phyloP scores from a whole-genome alignment of 2,797 vertebrate species.

The Halcyon smyrnensis region DNA sequence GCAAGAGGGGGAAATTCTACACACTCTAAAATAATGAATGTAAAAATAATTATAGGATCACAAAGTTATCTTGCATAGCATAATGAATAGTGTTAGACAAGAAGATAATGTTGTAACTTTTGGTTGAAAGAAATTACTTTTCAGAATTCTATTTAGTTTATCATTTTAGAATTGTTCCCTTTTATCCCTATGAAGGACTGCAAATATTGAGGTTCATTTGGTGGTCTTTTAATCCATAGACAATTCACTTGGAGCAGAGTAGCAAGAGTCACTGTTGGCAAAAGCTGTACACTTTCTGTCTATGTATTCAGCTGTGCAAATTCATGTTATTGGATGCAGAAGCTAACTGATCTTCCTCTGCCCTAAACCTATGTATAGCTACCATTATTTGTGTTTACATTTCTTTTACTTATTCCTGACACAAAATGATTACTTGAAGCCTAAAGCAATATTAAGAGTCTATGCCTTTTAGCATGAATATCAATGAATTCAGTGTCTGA shows the following conservation, averaged over 20 bases:
- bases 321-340: not conserved
- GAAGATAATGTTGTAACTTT: slow-evolving; percentile 52
- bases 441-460: not conserved
- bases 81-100: slow-evolving; percentile 56
- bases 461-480: not conserved
- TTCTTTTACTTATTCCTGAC: not conserved
- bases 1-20: slow-evolving; percentile 60
- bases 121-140: slow-evolving; percentile 52
- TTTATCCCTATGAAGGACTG: slow-evolving; percentile 45
- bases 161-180: slow-evolving; percentile 52
- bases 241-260: slow-evolving; percentile 10
- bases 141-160: slow-evolving; percentile 50
- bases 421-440: not conserved
- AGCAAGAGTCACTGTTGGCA: slow-evolving; percentile 6
- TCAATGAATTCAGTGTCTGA: not conserved
- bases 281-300: not conserved
- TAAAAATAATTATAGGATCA: slow-evolving; percentile 74
- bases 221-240: slow-evolving; percentile 43
- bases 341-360: not conserved
- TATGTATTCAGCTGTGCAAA: not conserved
- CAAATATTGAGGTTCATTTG: slow-evolving; percentile 54
- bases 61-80: slow-evolving; percentile 61
- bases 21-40: slow-evolving; percentile 74
- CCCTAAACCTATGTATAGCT: not conserved
- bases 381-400: not conserved